phyloP scores from a whole-genome alignment of 2,113 vertebrate genomes.

The Nannospalax galili region DNA sequence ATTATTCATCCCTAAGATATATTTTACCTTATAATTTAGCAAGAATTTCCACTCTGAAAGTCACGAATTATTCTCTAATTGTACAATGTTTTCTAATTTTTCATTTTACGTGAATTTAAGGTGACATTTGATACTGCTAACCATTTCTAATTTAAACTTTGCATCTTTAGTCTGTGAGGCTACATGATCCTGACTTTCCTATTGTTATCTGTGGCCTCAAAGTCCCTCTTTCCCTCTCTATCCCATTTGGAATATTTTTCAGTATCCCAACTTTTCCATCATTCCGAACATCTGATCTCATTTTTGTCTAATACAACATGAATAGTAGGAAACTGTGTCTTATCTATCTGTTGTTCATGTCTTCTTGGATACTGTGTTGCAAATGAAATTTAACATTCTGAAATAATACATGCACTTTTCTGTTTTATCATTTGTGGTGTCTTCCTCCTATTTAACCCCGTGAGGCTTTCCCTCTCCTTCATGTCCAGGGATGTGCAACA shows the following conservation, averaged over 20 bases:
- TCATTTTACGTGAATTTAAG: background rate
- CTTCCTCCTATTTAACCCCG: background rate
- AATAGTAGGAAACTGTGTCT: background rate
- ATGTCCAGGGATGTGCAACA: background rate
- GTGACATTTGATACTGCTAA: background rate
- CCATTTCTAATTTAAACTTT: background rate
- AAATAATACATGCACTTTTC: background rate
- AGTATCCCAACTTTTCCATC: background rate
- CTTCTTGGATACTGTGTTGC: background rate
- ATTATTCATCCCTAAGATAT: background rate
- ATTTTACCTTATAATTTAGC: background rate
- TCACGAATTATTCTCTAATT: background rate
- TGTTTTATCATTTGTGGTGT: background rate
- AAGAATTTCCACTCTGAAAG: background rate
- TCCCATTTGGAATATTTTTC: background rate
- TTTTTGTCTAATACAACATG: background rate
- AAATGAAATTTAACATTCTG: background rate
- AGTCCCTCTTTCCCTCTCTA: background rate
- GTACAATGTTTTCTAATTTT: slow-evolving; percentile 4
- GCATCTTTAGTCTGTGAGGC: background rate
- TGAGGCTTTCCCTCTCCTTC: background rate
- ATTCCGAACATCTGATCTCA: background rate
- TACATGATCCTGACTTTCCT: background rate
- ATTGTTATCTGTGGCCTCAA: background rate
- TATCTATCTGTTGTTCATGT: background rate